phyloP scores from a whole-genome alignment of 2,888 invertebrate species.

The Eledona agricola region DNA sequence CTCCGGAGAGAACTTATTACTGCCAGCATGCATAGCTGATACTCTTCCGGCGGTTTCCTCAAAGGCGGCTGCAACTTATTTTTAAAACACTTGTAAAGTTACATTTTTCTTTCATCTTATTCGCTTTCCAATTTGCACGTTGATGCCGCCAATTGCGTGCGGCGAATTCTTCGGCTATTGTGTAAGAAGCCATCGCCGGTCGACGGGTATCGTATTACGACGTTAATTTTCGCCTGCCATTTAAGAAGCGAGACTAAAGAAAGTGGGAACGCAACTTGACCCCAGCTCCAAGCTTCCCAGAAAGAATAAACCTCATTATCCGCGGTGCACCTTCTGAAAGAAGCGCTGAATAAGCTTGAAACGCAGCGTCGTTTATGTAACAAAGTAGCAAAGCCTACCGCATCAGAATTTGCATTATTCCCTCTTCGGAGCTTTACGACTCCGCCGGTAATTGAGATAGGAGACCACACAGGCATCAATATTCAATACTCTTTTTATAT shows the following conservation, averaged over 20 bases:
- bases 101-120: conserved; percentile 43
- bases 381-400: conserved; percentile 45
- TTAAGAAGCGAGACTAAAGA: conserved; percentile 30
- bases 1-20: conserved; percentile 47
- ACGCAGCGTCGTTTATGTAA: conserved; percentile 46
- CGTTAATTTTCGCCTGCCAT: conserved; percentile 12
- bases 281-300: conserved; percentile 41
- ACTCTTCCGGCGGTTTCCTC: conserved; percentile 47
- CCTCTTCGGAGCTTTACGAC: conserved; percentile 35
- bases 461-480: conserved; percentile 31
- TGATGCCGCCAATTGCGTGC: conserved; percentile 43
- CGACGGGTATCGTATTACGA: background rate
- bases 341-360: conserved; percentile 47
- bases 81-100: conserved; percentile 40
- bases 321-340: conserved; percentile 45
- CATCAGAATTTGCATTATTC: conserved; percentile 39
- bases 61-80: conserved; percentile 36
- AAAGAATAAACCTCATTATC: conserved; percentile 48
- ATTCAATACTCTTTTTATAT: conserved; percentile 30
- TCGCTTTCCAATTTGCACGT: conserved; percentile 44
- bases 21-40: conserved; percentile 49
- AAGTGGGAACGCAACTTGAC: conserved; percentile 26
- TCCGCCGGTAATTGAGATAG: conserved; percentile 33
- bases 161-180: conserved; percentile 39
- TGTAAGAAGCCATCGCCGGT: conserved; percentile 24